Evolutionary conservation across 1,140 invertebrate species (phyloP).

Genomic region (Sitodiplosis mosellana): DNA sequence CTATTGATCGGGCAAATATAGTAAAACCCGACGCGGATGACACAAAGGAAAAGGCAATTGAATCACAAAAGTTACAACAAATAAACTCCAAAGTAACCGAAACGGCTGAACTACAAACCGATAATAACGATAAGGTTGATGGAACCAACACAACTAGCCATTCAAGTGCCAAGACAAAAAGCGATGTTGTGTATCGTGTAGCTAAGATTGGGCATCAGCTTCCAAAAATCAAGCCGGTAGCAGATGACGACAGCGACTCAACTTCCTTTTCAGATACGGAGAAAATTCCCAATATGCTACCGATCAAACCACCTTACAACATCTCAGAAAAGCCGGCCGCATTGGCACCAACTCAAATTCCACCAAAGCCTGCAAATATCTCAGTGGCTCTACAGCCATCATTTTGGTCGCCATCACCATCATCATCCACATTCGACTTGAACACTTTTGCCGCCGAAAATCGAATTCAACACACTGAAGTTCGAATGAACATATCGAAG

Average conservation of each 20-base stretch:
- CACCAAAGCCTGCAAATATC: not conserved
- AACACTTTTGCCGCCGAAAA: conserved; percentile 6
- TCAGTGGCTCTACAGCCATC: not conserved
- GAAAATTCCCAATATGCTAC: conserved; percentile 5
- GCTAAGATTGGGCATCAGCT: too few relatives aligned
- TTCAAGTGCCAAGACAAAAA: not conserved
- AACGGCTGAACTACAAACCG: too few relatives aligned
- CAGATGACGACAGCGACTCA: not conserved
- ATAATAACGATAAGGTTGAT: too few relatives aligned
- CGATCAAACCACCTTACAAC: conserved; percentile 4
- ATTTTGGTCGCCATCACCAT: not conserved
- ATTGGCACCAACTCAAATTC: not conserved
- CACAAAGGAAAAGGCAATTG: too few relatives aligned
- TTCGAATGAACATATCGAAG: conserved; percentile 7
- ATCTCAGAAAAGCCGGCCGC: not conserved
- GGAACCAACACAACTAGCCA: not conserved
- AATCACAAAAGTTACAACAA: too few relatives aligned
- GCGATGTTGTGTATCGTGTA: not conserved
- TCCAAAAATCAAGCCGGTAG: too few relatives aligned
- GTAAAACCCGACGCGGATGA: not conserved
- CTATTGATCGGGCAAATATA: not conserved
- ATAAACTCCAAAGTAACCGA: too few relatives aligned
- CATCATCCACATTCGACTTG: not conserved
- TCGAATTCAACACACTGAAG: conserved; percentile 7
- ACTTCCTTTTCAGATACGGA: conserved; percentile 2